Evolutionary conservation across 1,140 invertebrate species (phyloP), one percentile per base, ranked within the genome.

Genomic region (Drosophila lacteicornis): DNA sequence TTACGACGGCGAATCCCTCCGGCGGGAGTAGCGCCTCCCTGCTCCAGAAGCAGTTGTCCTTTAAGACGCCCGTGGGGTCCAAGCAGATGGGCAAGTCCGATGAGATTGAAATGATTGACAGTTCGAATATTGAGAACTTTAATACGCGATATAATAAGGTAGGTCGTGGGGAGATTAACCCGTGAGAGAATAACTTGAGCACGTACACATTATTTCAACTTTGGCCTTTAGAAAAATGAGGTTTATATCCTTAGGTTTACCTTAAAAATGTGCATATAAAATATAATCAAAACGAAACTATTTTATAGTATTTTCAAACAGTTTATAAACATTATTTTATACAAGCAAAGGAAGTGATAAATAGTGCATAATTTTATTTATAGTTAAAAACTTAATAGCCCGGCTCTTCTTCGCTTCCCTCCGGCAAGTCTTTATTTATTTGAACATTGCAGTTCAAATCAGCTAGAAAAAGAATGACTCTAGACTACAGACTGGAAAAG

Each of bases 31-130:
- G 91, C 38, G 86, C 80, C 17, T 82, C 91, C 33, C 59, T 92
- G 19, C 69, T 91, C 8, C 90, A 91, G 43, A 91, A 91, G 43
- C 90, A 91, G 53, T 63, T 91, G 56, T 91, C 90, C 17, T 91
- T 91, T 51, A 91, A 91, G 46, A 91, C 88, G 12, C 85, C 88
- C 19, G 85, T 91, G 43, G 84, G 86, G 36, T 77, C 86, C 6
- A 91, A 81, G 22, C 91, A 91, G 46, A 76, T 83, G 49, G 82
- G 82, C 8, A 91, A 92, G 50, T 55, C 77, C 19, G 90, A 91
- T 60, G 90, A 91, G 46, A 91, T 87, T 49, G 90, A 92, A 75
- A 86, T 91, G 53, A 77, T 92, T 42, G 90, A 91, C 62, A 87
- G 80, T 17, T 70, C 80, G 0, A 92, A 87, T 61, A 71, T 71